Evolutionary conservation across 2,888 invertebrate species (phyloP).

Genomic region (Sylvicola cinctus): DNA sequence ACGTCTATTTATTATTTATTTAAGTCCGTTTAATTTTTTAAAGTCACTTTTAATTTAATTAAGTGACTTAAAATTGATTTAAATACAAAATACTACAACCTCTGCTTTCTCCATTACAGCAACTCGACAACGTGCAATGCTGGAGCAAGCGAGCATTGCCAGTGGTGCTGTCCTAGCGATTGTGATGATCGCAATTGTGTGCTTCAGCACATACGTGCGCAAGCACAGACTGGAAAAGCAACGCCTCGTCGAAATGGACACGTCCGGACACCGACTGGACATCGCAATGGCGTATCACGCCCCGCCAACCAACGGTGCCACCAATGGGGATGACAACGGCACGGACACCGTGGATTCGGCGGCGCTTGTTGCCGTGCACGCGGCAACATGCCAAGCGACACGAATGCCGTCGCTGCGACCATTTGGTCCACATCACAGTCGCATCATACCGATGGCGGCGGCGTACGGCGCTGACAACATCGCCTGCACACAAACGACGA

Average conservation of each 20-base stretch:
- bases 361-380: slow-evolving; percentile 2
- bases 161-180: slow-evolving; percentile 50
- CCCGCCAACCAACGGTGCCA: background rate
- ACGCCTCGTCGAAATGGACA: slow-evolving; percentile 6
- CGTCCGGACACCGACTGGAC: background rate
- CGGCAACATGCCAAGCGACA: background rate
- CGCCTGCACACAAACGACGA: too few relatives aligned
- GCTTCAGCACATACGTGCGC: slow-evolving; percentile 33
- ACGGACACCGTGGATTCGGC: slow-evolving; percentile 1
- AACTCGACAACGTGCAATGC: slow-evolving; percentile 50
- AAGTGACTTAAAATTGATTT: slow-evolving; percentile 2
- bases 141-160: slow-evolving; percentile 65
- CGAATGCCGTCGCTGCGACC: slow-evolving; percentile 12
- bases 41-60: background rate
- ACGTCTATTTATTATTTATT: too few relatives aligned
- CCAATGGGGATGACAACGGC: background rate
- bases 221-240: slow-evolving; percentile 29
- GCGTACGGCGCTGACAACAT: too few relatives aligned
- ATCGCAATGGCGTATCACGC: background rate
- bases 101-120: too few relatives aligned
- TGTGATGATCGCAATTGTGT: slow-evolving; percentile 34
- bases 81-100: too few relatives aligned
- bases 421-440: slow-evolving; percentile 22
- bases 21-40: too few relatives aligned
- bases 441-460: slow-evolving; percentile 19